These are phyloP conservation scores for Chiloscyllium plagiosum DNA, from an alignment of 2,113 vertebrate genomes.

Conservation along the genomic window DNA sequence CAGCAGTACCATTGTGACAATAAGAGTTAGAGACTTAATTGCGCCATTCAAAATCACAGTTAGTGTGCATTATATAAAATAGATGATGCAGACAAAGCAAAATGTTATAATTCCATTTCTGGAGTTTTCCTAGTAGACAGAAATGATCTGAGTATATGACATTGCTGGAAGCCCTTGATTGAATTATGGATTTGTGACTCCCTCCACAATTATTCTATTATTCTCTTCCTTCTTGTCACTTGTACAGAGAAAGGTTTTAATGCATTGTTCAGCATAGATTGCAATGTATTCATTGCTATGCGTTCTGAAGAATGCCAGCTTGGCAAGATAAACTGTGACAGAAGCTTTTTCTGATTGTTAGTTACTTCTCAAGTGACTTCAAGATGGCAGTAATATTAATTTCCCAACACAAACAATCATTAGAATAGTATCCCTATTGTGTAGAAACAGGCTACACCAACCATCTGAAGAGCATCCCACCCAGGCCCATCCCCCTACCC, in stretches of 20 bases:
- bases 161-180: not conserved
- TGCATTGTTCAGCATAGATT: not conserved
- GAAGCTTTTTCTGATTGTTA: too few relatives aligned
- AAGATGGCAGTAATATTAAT: not conserved
- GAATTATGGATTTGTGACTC: not conserved
- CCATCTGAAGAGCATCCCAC: too few relatives aligned
- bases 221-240: not conserved
- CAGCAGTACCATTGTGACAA: not conserved
- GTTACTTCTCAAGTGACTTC: not conserved
- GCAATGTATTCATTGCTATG: not conserved
- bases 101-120: not conserved
- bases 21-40: conserved; percentile 22
- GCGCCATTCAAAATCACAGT: conserved; percentile 28
- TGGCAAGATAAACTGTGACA: not conserved
- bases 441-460: too few relatives aligned
- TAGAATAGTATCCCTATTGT: too few relatives aligned
- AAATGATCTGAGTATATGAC: conserved; percentile 1
- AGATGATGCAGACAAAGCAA: conserved; percentile 17
- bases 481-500: too few relatives aligned
- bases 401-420: not conserved
- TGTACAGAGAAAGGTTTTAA: not conserved
- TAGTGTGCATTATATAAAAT: not conserved
- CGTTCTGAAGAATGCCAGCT: not conserved
- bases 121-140: not conserved
- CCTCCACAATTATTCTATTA: not conserved